Percentiles rank a stretch among this genome's conserved stretches.
Conservation (phyloP, 2,113 vertebrate genomes). For the Capra hircus region DNA sequence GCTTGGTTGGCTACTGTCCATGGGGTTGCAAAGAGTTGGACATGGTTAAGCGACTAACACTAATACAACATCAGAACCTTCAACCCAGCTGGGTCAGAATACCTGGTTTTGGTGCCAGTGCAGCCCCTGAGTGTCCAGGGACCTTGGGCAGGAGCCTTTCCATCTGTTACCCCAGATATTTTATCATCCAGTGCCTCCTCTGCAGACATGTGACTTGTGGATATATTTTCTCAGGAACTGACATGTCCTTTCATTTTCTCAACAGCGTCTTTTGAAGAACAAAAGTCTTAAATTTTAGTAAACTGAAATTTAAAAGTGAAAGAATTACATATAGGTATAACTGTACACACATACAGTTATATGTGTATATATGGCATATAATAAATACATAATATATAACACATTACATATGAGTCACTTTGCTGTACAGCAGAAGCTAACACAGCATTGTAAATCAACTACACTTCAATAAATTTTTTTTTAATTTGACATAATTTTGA, state of each 20-base stretch:
- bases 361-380: neutral
- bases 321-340: neutral
- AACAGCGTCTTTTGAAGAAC: neutral
- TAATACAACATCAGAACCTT: neutral
- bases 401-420: neutral
- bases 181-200: neutral
- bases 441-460: neutral
- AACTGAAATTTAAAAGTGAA: neutral
- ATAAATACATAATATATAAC: neutral
- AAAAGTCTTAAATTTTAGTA: neutral
- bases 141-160: neutral
- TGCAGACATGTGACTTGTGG: fast-evolving
- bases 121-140: neutral
- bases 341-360: neutral
- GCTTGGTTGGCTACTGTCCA: neutral
- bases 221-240: fast-evolving
- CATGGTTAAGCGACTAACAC: neutral
- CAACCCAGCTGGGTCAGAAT: neutral
- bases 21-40: neutral
- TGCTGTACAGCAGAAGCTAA: neutral
- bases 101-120: fast-evolving
- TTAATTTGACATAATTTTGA: neutral
- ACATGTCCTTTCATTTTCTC: neutral
- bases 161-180: too few species aligned
- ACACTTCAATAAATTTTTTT: neutral